Percentiles rank a stretch among this genome's conserved stretches.
Evolutionary conservation across 2,888 invertebrate genomes (phyloP).

Genomic region (Carabus problematicus): DNA sequence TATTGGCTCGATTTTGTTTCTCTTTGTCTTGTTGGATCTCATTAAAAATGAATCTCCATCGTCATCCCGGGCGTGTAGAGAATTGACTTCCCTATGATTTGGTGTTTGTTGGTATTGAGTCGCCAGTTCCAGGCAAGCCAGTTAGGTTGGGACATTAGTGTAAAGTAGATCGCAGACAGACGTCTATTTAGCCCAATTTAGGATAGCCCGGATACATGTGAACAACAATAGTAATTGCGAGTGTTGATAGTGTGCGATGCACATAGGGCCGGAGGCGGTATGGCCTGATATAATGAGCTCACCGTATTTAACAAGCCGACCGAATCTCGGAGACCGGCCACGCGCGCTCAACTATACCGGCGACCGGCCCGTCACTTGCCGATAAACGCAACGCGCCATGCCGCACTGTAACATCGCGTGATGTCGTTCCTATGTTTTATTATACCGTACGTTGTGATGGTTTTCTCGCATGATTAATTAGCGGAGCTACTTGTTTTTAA

Average conservation of each 20-base stretch:
- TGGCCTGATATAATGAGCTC: slow-evolving; percentile 6
- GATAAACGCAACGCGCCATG: not conserved
- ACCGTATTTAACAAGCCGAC: not conserved
- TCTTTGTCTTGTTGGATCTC: no score
- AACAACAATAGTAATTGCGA: slow-evolving; percentile 24
- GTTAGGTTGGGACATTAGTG: slow-evolving; percentile 11
- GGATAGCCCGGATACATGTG: slow-evolving; percentile 14
- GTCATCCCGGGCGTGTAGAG: no score
- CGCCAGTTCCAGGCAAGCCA: not conserved
- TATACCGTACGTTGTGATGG: slow-evolving; percentile 16
- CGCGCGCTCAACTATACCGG: slow-evolving; percentile 5
- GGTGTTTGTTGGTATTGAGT: no score
- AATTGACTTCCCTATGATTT: no score
- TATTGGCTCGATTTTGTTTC: no score
- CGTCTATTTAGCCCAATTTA: slow-evolving; percentile 27
- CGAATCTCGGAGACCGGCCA: not conserved
- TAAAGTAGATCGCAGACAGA: slow-evolving; percentile 20
- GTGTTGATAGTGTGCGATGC: slow-evolving; percentile 20
- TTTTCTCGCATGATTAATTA: slow-evolving; percentile 28
- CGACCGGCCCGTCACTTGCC: slow-evolving; percentile 8
- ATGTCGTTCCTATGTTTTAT: slow-evolving; percentile 17
- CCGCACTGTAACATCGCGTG: slow-evolving; percentile 9
- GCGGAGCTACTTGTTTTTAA: slow-evolving; percentile 18
- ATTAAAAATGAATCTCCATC: no score
- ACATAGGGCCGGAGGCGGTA: not conserved